Evolutionary conservation across 1,140 invertebrate species (phyloP), one percentile per base, ranked within the genome.

Genomic region (Lepidurus couesii): DNA sequence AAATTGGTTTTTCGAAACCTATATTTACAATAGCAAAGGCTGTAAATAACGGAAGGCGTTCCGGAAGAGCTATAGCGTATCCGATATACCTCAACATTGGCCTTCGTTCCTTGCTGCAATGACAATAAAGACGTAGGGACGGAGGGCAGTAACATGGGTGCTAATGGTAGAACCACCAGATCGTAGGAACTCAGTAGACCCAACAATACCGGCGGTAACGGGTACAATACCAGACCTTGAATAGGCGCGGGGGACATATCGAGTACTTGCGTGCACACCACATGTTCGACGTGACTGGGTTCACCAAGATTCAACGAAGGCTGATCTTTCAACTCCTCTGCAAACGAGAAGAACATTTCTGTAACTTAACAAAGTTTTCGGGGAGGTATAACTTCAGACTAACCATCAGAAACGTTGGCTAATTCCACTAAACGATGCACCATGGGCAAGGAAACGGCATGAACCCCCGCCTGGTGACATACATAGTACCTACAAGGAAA

Each of bases 401-500:
- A 83, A 88, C 89, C 87, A 79, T 88, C 88, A 79, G 85, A 83
- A 45, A 86, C 86, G 42, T 87, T 84, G 21, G 89, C 84, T 81
- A 88, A 92, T 77, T 90, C 86, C 26, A 90, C 87, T 1, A 96
- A 82, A 74, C 91, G 87, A 1, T 88, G 85, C n/a, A 93, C 85
- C 80, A 93, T 89, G 8, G 92, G 91, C 13, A 96, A 82, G n/a
- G 89, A 90, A 6, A 97, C 86, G 4, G 90, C 88, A 83, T 96
- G 94, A 6, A 95, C 88, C 3, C 95, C 95, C n/a, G 92, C 90
- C 78, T 90, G 89, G 84, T 96, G 94, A 75, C 89, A 88, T 81
- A 93, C 94, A 83, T 93, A 94, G 84, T 95, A 97, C 78, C 92
- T 89, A 45, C 86, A 82, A 78, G 79, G 80, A 44, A 82, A 79